Evolutionary conservation across 2,888 invertebrate species (phyloP).

Genomic region (Penaeus monodon): DNA sequence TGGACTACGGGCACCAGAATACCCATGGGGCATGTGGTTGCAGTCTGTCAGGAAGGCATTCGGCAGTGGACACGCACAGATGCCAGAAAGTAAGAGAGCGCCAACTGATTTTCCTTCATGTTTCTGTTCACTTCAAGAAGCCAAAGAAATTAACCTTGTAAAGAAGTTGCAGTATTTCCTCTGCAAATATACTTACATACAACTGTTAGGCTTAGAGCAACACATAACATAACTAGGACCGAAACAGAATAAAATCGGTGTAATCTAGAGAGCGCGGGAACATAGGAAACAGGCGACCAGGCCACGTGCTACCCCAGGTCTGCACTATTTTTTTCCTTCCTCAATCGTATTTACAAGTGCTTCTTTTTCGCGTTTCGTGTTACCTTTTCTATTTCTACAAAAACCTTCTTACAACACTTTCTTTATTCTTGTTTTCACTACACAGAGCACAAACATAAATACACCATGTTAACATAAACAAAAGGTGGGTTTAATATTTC

Average conservation of each 20-base stretch:
- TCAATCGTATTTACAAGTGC: too few relatives aligned
- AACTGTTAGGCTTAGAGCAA: too few relatives aligned
- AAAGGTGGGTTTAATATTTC: conserved; percentile 40
- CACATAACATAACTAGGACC: too few relatives aligned
- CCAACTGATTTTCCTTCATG: conserved; percentile 8
- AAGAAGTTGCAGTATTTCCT: too few relatives aligned
- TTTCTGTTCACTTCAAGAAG: too few relatives aligned
- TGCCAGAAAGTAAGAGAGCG: conserved; percentile 44
- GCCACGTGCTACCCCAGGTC: conserved; percentile 43
- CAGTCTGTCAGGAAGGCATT: conserved; percentile 51
- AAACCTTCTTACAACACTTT: neutral
- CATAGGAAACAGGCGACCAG: neutral
- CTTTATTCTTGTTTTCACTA: neutral
- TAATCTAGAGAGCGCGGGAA: neutral
- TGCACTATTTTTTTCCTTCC: neutral
- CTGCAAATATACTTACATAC: too few relatives aligned
- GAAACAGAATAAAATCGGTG: too few relatives aligned
- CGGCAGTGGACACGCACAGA: conserved; percentile 42
- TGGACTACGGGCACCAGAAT: conserved; percentile 28
- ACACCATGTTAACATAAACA: neutral
- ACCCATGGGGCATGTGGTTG: conserved; percentile 51
- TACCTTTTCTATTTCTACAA: neutral
- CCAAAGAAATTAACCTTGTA: too few relatives aligned
- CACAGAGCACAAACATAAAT: neutral
- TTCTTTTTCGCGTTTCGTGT: too few relatives aligned